Percentiles rank a stretch among this genome's conserved stretches.
Evolutionary conservation across 2,113 vertebrate species (phyloP).

Genomic region (Hepsetus odoe): DNA sequence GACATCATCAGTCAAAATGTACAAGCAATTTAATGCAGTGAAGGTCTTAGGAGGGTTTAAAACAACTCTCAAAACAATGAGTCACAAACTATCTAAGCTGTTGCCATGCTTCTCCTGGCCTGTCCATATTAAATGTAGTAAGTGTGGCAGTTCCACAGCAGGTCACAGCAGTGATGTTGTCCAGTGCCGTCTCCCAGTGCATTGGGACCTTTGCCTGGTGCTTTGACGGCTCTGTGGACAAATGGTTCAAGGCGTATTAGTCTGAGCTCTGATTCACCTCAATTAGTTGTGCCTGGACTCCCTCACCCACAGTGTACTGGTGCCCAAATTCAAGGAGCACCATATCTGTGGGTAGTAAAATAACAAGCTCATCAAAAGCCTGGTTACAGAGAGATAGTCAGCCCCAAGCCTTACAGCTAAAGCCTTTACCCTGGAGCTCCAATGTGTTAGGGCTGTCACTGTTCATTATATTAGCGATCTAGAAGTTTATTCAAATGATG

Average conservation of each 20-base stretch:
- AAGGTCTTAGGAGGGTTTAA: no score
- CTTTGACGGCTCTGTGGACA: not conserved
- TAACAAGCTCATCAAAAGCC: slow-evolving; percentile 32
- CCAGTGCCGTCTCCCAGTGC: slow-evolving; percentile 22
- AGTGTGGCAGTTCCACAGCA: slow-evolving; percentile 21
- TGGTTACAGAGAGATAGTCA: not conserved
- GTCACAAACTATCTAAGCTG: slow-evolving; percentile 27
- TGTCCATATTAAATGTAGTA: slow-evolving; percentile 44
- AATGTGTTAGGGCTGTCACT: not conserved
- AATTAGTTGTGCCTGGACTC: slow-evolving; percentile 45
- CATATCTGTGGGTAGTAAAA: slow-evolving; percentile 3
- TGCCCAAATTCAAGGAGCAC: slow-evolving; percentile 5
- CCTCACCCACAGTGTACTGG: not conserved
- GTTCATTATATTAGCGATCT: not conserved
- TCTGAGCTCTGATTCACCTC: slow-evolving; percentile 34
- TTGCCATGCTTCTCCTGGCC: not conserved
- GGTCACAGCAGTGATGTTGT: slow-evolving; percentile 29
- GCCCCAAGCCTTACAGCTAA: not conserved
- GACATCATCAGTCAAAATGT: no score
- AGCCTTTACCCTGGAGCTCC: not conserved
- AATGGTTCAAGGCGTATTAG: not conserved
- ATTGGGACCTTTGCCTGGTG: no score
- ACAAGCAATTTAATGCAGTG: no score
- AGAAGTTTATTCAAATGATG: no score
- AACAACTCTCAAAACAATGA: no score